Conservation (phyloP, 64 coral and sea anemone species). For the Montipora sp. region DNA sequence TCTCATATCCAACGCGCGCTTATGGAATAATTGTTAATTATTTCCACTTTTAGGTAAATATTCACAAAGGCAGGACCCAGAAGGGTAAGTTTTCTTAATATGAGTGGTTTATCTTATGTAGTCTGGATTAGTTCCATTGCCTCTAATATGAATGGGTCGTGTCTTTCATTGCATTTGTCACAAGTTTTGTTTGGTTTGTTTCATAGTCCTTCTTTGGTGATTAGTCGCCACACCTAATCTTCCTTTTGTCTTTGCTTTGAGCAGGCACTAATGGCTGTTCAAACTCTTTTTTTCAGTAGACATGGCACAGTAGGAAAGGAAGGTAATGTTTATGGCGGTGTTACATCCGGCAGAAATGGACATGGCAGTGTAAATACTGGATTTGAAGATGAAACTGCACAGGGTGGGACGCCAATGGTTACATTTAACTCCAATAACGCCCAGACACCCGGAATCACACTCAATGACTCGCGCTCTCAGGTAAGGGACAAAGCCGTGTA, state of each 20-base stretch:
- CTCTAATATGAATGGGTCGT: too few species aligned
- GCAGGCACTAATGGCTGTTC: not conserved
- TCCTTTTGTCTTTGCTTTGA: too few species aligned
- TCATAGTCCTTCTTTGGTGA: too few species aligned
- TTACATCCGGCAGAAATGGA: too few species aligned
- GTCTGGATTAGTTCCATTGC: too few species aligned
- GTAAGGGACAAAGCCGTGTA: not conserved
- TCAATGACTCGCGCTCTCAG: constrained; percentile 19
- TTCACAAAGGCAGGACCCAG: not conserved
- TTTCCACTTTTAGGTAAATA: not conserved
- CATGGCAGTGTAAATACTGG: not conserved
- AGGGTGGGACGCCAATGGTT: not conserved
- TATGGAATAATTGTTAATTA: not conserved
- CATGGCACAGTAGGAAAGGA: not conserved
- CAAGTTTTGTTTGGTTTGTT: too few species aligned
- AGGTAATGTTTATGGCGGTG: not conserved
- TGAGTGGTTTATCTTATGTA: too few species aligned
- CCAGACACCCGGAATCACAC: constrained; percentile 1
- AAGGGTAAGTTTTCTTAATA: not conserved
- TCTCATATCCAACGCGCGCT: too few species aligned
- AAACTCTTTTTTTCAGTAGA: not conserved
- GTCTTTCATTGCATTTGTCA: too few species aligned
- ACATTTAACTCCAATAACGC: not conserved
- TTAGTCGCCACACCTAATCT: too few species aligned
- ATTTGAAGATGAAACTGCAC: not conserved